These are phyloP conservation scores for Ramphastos sulfuratus DNA, from an alignment of 2,113 vertebrate genomes.

Conservation along the genomic window DNA sequence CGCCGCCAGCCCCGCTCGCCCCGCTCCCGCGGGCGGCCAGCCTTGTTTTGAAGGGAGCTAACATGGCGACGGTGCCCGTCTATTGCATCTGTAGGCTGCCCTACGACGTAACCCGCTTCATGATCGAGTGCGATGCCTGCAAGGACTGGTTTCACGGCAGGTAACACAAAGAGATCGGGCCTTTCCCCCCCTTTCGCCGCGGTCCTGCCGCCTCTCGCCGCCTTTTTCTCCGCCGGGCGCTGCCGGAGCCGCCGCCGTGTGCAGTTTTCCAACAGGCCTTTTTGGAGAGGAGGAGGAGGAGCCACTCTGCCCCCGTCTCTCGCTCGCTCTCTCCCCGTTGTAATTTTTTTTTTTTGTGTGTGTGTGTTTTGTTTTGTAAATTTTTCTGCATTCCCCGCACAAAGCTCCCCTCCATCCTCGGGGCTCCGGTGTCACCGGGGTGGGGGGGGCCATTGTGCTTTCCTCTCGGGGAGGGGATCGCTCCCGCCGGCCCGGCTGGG, in stretches of 20 bases:
- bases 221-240: not conserved
- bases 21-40: constrained; percentile 63
- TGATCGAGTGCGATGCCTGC: constrained; percentile 97
- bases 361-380: constrained; percentile 37
- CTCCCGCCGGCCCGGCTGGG: not conserved
- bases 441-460: constrained; percentile 56
- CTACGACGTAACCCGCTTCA: constrained; percentile 98
- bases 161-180: constrained; percentile 76
- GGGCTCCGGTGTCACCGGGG: not conserved
- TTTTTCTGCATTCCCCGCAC: not conserved
- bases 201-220: not conserved
- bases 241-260: constrained; percentile 21
- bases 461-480: not conserved
- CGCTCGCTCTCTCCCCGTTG: not conserved
- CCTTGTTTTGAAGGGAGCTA: constrained; percentile 86
- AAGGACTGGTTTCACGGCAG: constrained; percentile 99
- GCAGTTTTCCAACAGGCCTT: constrained; percentile 60
- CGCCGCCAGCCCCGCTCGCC: constrained; percentile 38
- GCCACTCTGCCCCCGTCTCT: constrained; percentile 33
- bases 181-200: not conserved
- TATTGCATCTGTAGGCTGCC: constrained; percentile 98
- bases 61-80: constrained; percentile 99
- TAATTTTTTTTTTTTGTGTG: not conserved
- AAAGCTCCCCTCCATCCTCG: not conserved
- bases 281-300: constrained; percentile 62